A percentile compares a stretch with the other conserved stretches of the same genome.
Conservation (phyloP, 2,797 vertebrate genomes). For the Tadarida brasiliensis region DNA sequence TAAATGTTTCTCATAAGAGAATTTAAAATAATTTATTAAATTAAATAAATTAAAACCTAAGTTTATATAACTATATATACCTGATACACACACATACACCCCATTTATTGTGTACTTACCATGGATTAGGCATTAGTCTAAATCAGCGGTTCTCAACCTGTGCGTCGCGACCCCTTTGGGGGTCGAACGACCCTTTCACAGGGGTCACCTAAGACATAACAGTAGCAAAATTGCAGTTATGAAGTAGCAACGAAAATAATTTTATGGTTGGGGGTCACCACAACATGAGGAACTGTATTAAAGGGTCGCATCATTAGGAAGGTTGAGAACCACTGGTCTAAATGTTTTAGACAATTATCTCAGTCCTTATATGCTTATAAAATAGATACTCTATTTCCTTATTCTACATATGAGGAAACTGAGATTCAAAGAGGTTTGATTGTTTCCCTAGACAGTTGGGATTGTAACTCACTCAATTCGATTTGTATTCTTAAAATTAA, state of each 20-base stretch:
- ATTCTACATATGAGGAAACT: background rate
- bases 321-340: too few species aligned
- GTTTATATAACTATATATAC: background rate
- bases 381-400: slow-evolving; percentile 24
- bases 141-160: too few species aligned
- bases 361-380: background rate
- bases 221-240: too few species aligned
- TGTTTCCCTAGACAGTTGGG: background rate
- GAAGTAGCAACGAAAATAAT: too few species aligned
- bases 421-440: slow-evolving; percentile 19
- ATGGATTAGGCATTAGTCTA: background rate
- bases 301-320: too few species aligned
- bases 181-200: too few species aligned
- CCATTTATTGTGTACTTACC: background rate
- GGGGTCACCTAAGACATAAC: too few species aligned
- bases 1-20: slow-evolving; percentile 31
- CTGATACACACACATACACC: background rate
- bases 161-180: too few species aligned
- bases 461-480: background rate
- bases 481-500: slow-evolving; percentile 39
- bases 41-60: slow-evolving; percentile 24
- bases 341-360: slow-evolving; percentile 39
- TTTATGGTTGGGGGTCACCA: too few species aligned
- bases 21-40: slow-evolving; percentile 37
- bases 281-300: too few species aligned